These are phyloP conservation scores for Ispidina picta DNA, from an alignment of 2,797 vertebrate species.

Conservation along the genomic window DNA sequence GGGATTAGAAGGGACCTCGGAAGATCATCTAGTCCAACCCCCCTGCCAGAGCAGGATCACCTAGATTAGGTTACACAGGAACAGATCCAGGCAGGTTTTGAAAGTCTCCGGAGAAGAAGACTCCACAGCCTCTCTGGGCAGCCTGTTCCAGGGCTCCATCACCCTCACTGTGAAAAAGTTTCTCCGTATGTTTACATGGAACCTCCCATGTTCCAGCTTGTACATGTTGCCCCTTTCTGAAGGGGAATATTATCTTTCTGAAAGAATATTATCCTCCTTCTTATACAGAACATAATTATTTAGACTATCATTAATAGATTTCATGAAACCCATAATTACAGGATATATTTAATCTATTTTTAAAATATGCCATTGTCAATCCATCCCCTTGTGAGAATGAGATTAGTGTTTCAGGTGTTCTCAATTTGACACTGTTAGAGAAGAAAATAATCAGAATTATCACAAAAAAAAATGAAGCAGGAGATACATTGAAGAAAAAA, in stretches of 20 bases:
- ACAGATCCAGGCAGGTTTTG: no score
- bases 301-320: background rate
- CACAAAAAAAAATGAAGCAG: background rate
- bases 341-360: slow-evolving; percentile 1
- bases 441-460: slow-evolving; percentile 59
- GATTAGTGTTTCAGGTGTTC: slow-evolving; percentile 53
- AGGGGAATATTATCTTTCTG: background rate
- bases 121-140: no score
- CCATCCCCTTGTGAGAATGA: slow-evolving; percentile 24
- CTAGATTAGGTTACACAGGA: no score
- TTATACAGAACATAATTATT: background rate
- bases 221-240: no score
- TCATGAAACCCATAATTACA: background rate
- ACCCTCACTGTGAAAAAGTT: no score
- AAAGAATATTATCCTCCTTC: background rate
- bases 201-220: no score
- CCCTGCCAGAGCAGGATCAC: no score
- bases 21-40: no score
- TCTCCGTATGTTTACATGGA: no score
- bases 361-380: slow-evolving; percentile 21
- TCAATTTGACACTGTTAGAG: slow-evolving; percentile 37
- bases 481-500: background rate
- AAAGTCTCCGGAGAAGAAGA: no score
- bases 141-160: no score
- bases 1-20: no score